Conservation (phyloP, 2,113 vertebrate genomes). For the Candoia aspera region DNA sequence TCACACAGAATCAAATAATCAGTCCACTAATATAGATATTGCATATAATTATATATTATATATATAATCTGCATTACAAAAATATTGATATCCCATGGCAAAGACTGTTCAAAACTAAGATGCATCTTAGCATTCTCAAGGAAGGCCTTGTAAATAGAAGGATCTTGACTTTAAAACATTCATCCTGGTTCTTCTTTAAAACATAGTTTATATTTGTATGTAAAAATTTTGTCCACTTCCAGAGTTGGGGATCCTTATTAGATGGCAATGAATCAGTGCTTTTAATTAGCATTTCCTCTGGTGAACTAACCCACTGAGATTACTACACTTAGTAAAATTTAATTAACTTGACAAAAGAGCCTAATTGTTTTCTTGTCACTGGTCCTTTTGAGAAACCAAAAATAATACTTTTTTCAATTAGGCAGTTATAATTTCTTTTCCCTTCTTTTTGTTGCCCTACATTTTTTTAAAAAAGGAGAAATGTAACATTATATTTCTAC, state of each 20-base stretch:
- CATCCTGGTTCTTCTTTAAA: conserved; percentile 71
- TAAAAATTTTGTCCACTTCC: conserved; percentile 69
- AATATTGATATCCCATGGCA: not conserved
- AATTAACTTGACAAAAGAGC: conserved; percentile 91
- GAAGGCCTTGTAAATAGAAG: conserved; percentile 50
- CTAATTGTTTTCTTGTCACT: conserved; percentile 87
- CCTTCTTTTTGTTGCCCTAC: conserved; percentile 61
- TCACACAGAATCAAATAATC: not conserved
- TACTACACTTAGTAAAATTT: conserved; percentile 90
- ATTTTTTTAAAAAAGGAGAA: conserved; percentile 44
- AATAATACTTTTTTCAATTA: conserved; percentile 77
- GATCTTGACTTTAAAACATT: conserved; percentile 65
- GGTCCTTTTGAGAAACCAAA: conserved; percentile 77
- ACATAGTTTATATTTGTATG: conserved; percentile 76
- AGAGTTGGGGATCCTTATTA: conserved; percentile 78
- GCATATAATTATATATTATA: too few relatives aligned
- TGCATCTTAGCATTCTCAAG: conserved; percentile 62
- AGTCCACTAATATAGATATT: not conserved
- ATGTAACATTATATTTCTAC: conserved; percentile 52
- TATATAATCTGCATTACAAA: conserved; percentile 20
- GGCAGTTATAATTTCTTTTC: conserved; percentile 52
- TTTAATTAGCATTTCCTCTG: conserved; percentile 89
- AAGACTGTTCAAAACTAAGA: conserved; percentile 48
- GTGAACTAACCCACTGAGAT: conserved; percentile 82
- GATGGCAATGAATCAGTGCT: conserved; percentile 84